Percentiles rank a stretch among this genome's conserved stretches.
Conservation (phyloP, 2,888 invertebrate species). For the Drepana falcataria region DNA sequence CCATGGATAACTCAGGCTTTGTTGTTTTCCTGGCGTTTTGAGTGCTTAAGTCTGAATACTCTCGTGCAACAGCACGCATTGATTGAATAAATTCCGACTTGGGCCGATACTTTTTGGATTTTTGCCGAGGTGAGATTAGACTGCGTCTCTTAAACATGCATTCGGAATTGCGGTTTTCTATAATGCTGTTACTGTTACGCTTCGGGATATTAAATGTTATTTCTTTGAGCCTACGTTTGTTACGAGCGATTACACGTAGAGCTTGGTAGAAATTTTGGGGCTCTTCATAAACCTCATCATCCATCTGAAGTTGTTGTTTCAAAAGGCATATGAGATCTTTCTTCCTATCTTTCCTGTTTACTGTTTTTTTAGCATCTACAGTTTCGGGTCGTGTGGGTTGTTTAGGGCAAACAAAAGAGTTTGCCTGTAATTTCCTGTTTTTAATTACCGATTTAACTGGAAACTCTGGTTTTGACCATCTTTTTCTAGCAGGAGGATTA, state of each 20-base stretch:
- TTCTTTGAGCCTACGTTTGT: conserved; percentile 25
- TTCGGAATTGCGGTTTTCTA: conserved; percentile 9
- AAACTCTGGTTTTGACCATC: background rate
- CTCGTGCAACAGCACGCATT: background rate
- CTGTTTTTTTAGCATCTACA: conserved; percentile 5
- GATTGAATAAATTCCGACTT: conserved; percentile 1
- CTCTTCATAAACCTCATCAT: conserved; percentile 26
- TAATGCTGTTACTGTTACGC: background rate
- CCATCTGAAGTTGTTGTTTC: conserved; percentile 40
- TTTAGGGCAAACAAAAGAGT: conserved; percentile 20
- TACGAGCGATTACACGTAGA: conserved; percentile 43
- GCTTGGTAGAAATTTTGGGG: conserved; percentile 49
- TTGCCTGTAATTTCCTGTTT: conserved; percentile 11
- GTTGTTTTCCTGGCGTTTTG: background rate
- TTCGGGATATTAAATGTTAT: background rate
- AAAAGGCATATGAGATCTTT: conserved; percentile 35
- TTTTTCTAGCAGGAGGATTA: background rate
- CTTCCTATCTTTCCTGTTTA: conserved; percentile 26
- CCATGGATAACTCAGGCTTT: background rate
- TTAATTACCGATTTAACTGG: background rate
- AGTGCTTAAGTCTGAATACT: conserved; percentile 3
- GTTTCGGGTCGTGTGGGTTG: background rate
- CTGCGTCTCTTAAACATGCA: conserved; percentile 34
- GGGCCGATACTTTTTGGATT: conserved; percentile 10
- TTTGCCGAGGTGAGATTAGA: conserved; percentile 25